Evolutionary conservation across 2,797 vertebrate species (phyloP).

Genomic region (Vespertilio murinus): DNA sequence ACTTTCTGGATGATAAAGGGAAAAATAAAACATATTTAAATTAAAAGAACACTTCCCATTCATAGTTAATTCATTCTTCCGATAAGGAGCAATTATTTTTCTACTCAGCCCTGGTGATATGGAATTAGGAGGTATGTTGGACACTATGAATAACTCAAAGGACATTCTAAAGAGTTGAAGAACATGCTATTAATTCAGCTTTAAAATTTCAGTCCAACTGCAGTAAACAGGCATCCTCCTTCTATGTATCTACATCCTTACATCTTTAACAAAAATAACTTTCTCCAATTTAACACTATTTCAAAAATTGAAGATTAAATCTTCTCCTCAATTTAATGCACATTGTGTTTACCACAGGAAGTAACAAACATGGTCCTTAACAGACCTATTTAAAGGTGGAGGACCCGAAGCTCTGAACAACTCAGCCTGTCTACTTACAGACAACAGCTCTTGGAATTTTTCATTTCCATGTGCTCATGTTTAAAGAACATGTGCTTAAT

Average conservation of each 20-base stretch:
- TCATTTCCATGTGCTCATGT: background rate
- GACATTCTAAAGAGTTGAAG: background rate
- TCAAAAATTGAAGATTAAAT: background rate
- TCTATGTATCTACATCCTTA: background rate
- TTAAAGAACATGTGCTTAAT: background rate
- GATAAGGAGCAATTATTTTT: conserved; percentile 75
- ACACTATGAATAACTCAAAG: conserved; percentile 81
- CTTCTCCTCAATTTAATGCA: background rate
- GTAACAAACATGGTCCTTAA: background rate
- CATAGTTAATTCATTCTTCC: conserved; percentile 76
- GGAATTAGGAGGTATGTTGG: conserved; percentile 74
- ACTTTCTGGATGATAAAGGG: background rate
- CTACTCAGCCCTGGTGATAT: conserved; percentile 76
- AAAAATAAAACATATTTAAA: conserved; percentile 61
- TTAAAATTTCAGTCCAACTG: conserved; percentile 69
- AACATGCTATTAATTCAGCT: conserved; percentile 67
- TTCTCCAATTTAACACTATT: background rate
- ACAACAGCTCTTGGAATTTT: background rate
- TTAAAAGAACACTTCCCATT: conserved; percentile 76
- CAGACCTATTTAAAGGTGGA: background rate
- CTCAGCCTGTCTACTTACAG: background rate
- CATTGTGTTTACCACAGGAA: background rate
- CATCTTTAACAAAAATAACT: background rate
- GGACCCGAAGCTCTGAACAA: background rate
- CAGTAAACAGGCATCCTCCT: background rate